These are phyloP conservation scores for Lasioglossum pauxillum DNA, from an alignment of 2,888 invertebrate species.

Conservation along the genomic window DNA sequence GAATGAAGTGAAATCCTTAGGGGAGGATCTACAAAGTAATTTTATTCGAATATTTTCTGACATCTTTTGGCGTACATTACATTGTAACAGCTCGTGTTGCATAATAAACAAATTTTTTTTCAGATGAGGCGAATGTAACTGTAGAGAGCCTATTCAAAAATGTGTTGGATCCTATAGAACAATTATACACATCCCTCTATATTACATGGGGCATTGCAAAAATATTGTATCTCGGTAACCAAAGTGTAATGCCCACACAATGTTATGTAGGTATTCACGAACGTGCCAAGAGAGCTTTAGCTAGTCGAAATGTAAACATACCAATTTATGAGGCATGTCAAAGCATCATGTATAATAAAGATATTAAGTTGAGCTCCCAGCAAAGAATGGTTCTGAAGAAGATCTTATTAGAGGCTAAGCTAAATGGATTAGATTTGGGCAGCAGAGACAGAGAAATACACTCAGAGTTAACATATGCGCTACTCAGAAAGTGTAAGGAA, in stretches of 20 bases:
- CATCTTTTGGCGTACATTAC: not conserved
- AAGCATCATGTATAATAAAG: slow-evolving; percentile 85
- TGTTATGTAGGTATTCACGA: slow-evolving; percentile 92
- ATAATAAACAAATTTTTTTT: slow-evolving; percentile 18
- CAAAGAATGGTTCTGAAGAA: slow-evolving; percentile 91
- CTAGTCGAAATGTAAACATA: slow-evolving; percentile 90
- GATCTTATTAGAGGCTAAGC: slow-evolving; percentile 91
- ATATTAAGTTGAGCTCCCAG: slow-evolving; percentile 85
- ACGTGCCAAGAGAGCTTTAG: slow-evolving; percentile 90
- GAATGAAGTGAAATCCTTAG: slow-evolving; percentile 89
- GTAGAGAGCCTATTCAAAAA: slow-evolving; percentile 87
- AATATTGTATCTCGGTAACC: slow-evolving; percentile 92
- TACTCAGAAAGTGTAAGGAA: slow-evolving; percentile 85
- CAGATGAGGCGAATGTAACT: slow-evolving; percentile 59
- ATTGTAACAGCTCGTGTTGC: not conserved
- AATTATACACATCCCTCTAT: slow-evolving; percentile 90
- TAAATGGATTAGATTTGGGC: slow-evolving; percentile 92
- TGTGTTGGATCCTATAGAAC: slow-evolving; percentile 91
- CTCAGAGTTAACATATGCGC: slow-evolving; percentile 55
- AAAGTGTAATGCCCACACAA: slow-evolving; percentile 91
- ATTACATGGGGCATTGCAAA: slow-evolving; percentile 95
- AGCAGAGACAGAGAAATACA: slow-evolving; percentile 83
- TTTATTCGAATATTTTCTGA: slow-evolving; percentile 44
- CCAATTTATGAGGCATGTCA: slow-evolving; percentile 90
- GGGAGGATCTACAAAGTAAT: slow-evolving; percentile 86